Percentiles rank a stretch among this genome's conserved stretches.
Evolutionary conservation across 2,888 invertebrate species (phyloP).

Genomic region (Pristionchus exspectatus): DNA sequence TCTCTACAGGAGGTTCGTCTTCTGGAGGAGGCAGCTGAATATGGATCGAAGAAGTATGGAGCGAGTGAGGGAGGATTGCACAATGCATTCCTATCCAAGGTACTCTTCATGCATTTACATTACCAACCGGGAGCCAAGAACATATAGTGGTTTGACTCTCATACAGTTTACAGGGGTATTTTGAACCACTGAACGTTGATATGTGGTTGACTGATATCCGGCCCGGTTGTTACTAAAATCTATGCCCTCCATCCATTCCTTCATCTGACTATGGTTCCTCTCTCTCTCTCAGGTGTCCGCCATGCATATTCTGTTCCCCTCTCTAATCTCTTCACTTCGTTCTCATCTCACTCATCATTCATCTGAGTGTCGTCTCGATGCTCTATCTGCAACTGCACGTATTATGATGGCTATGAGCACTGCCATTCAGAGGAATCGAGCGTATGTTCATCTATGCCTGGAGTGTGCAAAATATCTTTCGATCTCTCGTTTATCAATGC

Average conservation of each 20-base stretch:
- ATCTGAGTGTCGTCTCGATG: conserved; percentile 3
- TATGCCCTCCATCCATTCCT: background rate
- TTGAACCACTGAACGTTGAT: no score
- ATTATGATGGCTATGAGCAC: background rate
- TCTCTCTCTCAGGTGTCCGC: background rate
- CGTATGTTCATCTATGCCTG: background rate
- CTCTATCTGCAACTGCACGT: background rate
- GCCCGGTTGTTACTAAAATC: no score
- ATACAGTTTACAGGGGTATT: no score
- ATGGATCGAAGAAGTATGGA: background rate
- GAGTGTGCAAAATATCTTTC: no score
- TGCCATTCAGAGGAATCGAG: background rate
- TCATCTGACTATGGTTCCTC: background rate
- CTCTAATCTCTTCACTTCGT: background rate
- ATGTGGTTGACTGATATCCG: no score
- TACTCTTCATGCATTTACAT: background rate
- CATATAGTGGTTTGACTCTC: no score
- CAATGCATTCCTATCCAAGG: conserved; percentile 47
- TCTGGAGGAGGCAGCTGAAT: conserved; percentile 21
- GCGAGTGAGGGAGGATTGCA: conserved; percentile 39
- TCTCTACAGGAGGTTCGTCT: conserved; percentile 36
- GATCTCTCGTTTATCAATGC: no score
- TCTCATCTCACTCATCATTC: background rate
- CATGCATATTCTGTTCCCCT: conserved; percentile 35
- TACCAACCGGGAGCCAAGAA: no score